A percentile compares a stretch with the other conserved stretches of the same genome.
Evolutionary conservation across 1,140 invertebrate species (phyloP).

Genomic region (Lepeophtheirus salmonis): DNA sequence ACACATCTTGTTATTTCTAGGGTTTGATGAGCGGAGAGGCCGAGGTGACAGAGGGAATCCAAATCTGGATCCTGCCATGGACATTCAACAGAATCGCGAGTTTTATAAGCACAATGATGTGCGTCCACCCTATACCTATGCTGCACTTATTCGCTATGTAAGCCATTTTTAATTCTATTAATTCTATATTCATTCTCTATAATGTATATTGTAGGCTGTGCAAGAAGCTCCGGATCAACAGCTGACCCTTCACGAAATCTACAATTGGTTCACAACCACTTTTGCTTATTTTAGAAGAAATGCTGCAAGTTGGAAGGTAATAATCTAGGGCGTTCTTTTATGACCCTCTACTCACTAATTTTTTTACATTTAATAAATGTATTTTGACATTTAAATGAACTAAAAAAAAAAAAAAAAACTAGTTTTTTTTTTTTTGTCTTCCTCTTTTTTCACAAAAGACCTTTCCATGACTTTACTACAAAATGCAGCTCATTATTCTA

Average conservation of each 20-base stretch:
- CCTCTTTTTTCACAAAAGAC: too few relatives aligned
- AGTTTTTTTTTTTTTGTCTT: too few relatives aligned
- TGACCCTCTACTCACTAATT: too few relatives aligned
- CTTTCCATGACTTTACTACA: too few relatives aligned
- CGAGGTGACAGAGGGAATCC: constrained; percentile 17
- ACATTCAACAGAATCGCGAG: constrained; percentile 91
- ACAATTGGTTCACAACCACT: constrained; percentile 99
- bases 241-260: constrained; percentile 96
- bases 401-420: too few relatives aligned
- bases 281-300: constrained; percentile 98
- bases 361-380: too few relatives aligned
- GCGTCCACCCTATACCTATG: constrained; percentile 95
- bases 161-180: constrained; percentile 22
- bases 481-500: too few relatives aligned
- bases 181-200: background rate
- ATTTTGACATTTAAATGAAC: too few relatives aligned
- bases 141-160: constrained; percentile 92
- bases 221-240: constrained; percentile 98
- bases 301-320: constrained; percentile 99
- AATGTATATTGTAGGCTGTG: constrained; percentile 52
- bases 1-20: background rate
- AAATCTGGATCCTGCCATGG: constrained; percentile 26
- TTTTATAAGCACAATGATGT: constrained; percentile 97
- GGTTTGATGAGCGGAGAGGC: constrained; percentile 1
- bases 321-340: too few relatives aligned